A percentile compares a stretch with the other conserved stretches of the same genome.
Conservation (phyloP, 1,140 invertebrate genomes). For the Uloborus diversus region DNA sequence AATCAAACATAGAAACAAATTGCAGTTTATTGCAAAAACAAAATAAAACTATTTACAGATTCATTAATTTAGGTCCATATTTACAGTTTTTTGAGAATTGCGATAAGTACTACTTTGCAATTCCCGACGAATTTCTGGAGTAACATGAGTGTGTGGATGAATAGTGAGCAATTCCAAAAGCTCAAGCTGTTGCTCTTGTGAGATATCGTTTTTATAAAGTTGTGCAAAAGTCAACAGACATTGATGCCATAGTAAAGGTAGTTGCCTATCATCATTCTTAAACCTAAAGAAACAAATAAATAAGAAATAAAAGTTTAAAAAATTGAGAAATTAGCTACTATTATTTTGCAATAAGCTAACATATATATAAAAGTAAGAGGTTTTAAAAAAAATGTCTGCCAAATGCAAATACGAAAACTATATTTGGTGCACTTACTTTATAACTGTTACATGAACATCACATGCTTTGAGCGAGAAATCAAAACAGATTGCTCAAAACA, state of each 20-base stretch:
- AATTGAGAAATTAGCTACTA: neutral
- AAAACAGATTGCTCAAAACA: no score
- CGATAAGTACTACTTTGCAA: neutral
- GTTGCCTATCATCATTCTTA: constrained; percentile 78
- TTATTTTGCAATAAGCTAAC: neutral
- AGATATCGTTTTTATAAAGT: constrained; percentile 94
- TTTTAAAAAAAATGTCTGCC: neutral
- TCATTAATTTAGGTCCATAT: neutral
- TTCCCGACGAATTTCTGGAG: constrained; percentile 85
- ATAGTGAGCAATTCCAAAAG: constrained; percentile 80
- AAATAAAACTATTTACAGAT: no score
- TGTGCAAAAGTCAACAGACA: constrained; percentile 92
- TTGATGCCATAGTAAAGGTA: constrained; percentile 98
- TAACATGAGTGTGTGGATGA: constrained; percentile 84
- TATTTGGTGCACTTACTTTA: no score
- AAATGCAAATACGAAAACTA: no score
- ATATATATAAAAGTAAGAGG: neutral
- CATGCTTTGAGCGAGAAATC: no score
- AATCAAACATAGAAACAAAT: no score
- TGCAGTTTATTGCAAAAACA: no score
- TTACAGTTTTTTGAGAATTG: neutral
- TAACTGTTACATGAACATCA: no score
- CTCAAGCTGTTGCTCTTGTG: constrained; percentile 88
- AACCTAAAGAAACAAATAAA: constrained; percentile 81
- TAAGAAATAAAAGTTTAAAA: no score